These are phyloP conservation scores for Microctenopoma stevenorrisi DNA, from an alignment of 2,797 vertebrate species.

Conservation along the genomic window DNA sequence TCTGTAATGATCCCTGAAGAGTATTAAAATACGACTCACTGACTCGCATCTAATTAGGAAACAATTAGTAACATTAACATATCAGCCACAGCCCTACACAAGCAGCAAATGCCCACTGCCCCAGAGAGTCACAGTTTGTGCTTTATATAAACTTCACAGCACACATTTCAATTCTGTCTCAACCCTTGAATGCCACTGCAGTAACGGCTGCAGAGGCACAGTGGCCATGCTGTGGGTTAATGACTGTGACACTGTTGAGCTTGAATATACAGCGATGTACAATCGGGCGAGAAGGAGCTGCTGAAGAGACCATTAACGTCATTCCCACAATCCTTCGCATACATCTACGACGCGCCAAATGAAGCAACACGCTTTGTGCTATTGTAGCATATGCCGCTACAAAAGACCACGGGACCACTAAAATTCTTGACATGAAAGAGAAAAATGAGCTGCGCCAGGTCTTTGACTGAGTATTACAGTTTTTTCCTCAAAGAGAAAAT, in stretches of 20 bases:
- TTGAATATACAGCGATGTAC: constrained; percentile 49
- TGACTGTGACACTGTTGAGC: constrained; percentile 61
- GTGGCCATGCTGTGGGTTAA: constrained; percentile 67
- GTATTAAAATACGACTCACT: constrained; percentile 76
- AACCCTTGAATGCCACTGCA: constrained; percentile 46
- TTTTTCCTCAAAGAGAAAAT: constrained; percentile 25
- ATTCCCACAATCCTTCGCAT: constrained; percentile 35
- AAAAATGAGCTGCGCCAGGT: constrained; percentile 19
- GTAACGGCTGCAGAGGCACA: constrained; percentile 61
- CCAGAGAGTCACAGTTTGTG: constrained; percentile 64
- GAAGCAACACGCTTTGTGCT: constrained; percentile 31
- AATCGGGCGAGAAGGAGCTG: constrained; percentile 19
- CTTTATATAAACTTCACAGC: constrained; percentile 52
- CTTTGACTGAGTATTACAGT: constrained; percentile 26
- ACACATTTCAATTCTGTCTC: constrained; percentile 63
- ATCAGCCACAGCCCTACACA: constrained; percentile 60
- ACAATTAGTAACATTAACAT: constrained; percentile 83
- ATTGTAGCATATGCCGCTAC: background rate
- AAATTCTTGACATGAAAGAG: constrained; percentile 23
- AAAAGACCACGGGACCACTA: constrained; percentile 9
- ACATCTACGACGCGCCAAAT: constrained; percentile 33
- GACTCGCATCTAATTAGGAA: constrained; percentile 81
- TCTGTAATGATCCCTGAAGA: constrained; percentile 77
- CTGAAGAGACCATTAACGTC: constrained; percentile 46
- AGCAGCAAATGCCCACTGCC: constrained; percentile 61